These are phyloP conservation scores for Polietes domitor DNA, from an alignment of 2,888 invertebrate species.

Conservation along the genomic window DNA sequence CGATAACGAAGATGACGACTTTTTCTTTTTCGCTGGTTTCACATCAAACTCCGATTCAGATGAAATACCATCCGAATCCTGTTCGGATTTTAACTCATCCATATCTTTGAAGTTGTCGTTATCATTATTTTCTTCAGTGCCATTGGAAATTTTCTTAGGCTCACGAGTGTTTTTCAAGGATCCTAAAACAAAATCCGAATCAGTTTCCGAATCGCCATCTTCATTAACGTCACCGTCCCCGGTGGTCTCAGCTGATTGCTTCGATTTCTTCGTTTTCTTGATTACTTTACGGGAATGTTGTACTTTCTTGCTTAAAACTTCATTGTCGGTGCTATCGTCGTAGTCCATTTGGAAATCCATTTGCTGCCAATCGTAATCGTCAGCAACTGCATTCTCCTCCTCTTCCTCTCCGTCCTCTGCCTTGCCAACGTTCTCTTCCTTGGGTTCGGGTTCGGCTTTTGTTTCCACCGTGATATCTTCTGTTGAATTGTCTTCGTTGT, in stretches of 20 bases:
- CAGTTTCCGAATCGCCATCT: neutral
- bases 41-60: constrained; percentile 37
- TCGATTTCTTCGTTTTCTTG: constrained; percentile 1
- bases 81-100: neutral
- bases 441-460: neutral
- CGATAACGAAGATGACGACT: neutral
- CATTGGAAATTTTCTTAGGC: neutral
- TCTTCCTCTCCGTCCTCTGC: neutral
- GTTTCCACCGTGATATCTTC: neutral
- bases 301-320: constrained; percentile 46
- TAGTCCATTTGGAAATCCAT: constrained; percentile 35
- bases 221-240: neutral
- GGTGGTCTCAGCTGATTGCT: neutral
- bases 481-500: neutral
- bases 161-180: neutral
- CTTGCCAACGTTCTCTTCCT: neutral
- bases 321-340: constrained; percentile 50
- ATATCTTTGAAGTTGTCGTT: neutral
- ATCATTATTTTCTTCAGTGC: constrained; percentile 32
- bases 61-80: neutral
- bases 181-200: neutral
- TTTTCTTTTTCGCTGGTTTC: constrained; percentile 47
- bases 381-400: neutral
- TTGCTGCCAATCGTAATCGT: constrained; percentile 37
- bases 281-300: constrained; percentile 9